Evolutionary conservation across 2,113 vertebrate genomes (phyloP), one percentile per base, ranked within the genome.

Genomic region (Tychaedon coryphoeus): DNA sequence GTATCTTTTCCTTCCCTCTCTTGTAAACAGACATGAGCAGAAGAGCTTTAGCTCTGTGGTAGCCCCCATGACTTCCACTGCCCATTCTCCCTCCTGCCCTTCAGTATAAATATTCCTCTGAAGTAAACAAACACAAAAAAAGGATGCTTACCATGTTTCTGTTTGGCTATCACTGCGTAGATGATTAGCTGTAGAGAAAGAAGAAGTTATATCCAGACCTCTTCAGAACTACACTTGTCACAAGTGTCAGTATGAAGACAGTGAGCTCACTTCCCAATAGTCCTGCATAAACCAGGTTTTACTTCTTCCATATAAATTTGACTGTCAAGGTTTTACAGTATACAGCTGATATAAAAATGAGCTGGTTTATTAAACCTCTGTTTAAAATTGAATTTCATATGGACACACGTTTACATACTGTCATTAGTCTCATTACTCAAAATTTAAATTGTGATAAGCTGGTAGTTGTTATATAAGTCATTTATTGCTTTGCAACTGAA

Each of bases 161-260:
- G 97, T 93, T 92, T 97, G 98, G 64, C 96, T 83, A 93, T 97
- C 97, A 78, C 93, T 97, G 93, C 97, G 98, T 43, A 99, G 98
- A 43, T 98, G 98, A 97, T 99, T 99, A 95, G 99, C 99, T 99
- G 95, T 11, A 97, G 83, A 53, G 89, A 96, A 94, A 96, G 91
- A 94, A 70, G 36, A 7, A 72, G 60, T 88, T 91, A 79, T 18
- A 84, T 54, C 33, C 34, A 91, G 81, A 71, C 19, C 8, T 90
- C 54, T 90, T 82, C 56, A 76, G 51, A 85, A 87, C 19, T n/a
- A 47, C 26, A 34, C 19, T 67, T 79, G 56, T 78, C 22, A 71
- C 57, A 79, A 69, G n/a, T n/a, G n/a, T 14, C 7, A 6, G 23
- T 56, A 80, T 1, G 7, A 90, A 80, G 72, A 48, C 40, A 79